Conservation (phyloP, 2,113 vertebrate genomes). For the Fulmarus glacialis region DNA sequence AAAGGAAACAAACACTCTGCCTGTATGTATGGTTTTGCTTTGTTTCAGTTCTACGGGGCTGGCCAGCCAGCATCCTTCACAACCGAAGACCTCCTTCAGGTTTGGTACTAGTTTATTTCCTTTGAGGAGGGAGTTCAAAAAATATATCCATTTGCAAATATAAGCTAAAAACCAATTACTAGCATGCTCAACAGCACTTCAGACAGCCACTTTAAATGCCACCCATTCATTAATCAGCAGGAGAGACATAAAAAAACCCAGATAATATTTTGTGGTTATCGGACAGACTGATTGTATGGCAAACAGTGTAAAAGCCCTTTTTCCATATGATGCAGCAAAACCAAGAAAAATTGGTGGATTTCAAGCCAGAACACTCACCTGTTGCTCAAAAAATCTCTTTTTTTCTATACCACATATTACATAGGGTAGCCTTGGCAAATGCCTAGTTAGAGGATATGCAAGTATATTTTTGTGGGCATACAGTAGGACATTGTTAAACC, state of each 20-base stretch:
- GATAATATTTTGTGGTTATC: not conserved
- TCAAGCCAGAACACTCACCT: not conserved
- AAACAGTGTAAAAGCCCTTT: not conserved
- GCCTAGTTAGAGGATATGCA: rapidly evolving
- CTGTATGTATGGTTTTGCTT: not conserved
- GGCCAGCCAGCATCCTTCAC: not conserved
- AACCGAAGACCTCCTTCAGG: not conserved
- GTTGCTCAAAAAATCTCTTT: not conserved
- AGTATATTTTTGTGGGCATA: not conserved
- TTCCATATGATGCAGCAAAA: not conserved
- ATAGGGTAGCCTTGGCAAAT: not conserved
- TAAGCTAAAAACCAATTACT: not conserved
- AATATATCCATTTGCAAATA: not conserved
- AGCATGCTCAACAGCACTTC: not conserved
- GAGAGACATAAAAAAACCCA: not conserved
- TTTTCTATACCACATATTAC: not conserved
- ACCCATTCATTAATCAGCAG: not conserved
- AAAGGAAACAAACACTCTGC: not conserved
- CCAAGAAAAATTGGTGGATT: not conserved
- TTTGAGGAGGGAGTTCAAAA: not conserved
- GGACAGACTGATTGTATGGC: not conserved
- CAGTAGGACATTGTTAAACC: not conserved
- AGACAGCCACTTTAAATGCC: not conserved
- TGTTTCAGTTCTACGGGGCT: not conserved
- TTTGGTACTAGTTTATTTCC: not conserved